Conservation (phyloP, 2,888 invertebrate genomes). For the Euplagia quadripunctaria region DNA sequence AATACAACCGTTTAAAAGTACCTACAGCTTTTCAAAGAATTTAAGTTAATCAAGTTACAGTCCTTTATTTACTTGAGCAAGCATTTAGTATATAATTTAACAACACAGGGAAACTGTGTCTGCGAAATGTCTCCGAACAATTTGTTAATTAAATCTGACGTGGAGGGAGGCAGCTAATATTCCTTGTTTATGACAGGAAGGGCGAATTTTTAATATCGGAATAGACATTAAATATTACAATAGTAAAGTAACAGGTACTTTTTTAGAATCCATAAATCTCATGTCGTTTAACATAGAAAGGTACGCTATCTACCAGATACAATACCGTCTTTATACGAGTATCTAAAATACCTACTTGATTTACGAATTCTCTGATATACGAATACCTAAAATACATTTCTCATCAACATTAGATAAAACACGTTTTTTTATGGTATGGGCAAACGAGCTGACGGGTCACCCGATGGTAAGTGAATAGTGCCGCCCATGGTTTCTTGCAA, state of each 20-base stretch:
- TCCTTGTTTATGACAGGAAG: conserved; percentile 16
- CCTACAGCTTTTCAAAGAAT: background rate
- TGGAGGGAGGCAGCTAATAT: conserved; percentile 13
- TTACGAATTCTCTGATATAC: too few relatives aligned
- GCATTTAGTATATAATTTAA: conserved; percentile 5
- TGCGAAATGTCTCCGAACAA: conserved; percentile 22
- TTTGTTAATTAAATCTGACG: conserved; percentile 44
- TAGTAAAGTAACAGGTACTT: background rate
- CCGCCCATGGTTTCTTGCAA: too few relatives aligned
- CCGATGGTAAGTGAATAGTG: too few relatives aligned
- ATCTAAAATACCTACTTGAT: too few relatives aligned
- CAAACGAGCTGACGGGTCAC: too few relatives aligned
- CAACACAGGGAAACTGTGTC: background rate
- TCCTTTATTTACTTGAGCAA: background rate
- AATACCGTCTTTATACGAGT: background rate
- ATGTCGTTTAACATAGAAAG: background rate
- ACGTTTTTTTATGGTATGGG: too few relatives aligned
- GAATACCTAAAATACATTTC: too few relatives aligned
- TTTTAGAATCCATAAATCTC: background rate
- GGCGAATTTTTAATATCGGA: background rate
- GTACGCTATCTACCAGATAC: background rate
- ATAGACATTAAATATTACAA: background rate
- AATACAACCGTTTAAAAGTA: background rate
- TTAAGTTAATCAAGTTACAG: background rate
- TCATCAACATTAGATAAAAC: too few relatives aligned